Conservation (phyloP, 1,140 invertebrate genomes). For the Brachionus rubens region DNA sequence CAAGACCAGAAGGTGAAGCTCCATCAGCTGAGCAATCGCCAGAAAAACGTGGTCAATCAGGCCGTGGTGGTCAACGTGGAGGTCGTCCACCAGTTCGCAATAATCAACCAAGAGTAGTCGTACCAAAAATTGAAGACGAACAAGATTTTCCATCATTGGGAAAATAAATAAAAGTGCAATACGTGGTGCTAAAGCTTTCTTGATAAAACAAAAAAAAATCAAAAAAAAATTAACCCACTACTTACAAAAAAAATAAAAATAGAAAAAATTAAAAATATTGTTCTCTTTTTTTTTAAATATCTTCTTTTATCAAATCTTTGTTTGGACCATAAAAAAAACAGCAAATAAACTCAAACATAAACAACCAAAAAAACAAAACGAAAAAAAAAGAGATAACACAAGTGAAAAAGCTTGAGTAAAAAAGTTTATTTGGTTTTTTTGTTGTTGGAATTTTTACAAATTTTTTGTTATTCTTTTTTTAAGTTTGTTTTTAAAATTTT, state of each 20-base stretch:
- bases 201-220: slow-evolving; percentile 22
- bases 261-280: slow-evolving; percentile 11
- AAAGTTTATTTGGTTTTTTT: no score
- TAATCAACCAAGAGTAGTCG: slow-evolving; percentile 19
- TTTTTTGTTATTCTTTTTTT: no score
- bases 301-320: no score
- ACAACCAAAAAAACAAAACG: no score
- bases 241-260: slow-evolving; percentile 37
- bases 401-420: no score
- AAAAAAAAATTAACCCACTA: slow-evolving; percentile 22
- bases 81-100: no score
- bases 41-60: slow-evolving; percentile 6
- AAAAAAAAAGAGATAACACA: no score
- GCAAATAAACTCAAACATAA: no score
- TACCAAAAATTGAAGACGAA: slow-evolving; percentile 44
- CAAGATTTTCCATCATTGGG: slow-evolving; percentile 44
- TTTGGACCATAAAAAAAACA: no score
- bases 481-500: no score
- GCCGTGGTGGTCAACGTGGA: slow-evolving; percentile 6
- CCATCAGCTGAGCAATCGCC: slow-evolving; percentile 27
- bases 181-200: slow-evolving; percentile 18
- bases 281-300: no score
- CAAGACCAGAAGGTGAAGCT: not conserved
- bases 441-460: no score
- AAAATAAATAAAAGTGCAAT: slow-evolving; percentile 24